Conservation (phyloP, 2,888 invertebrate species). For the Chironomus tentans region DNA sequence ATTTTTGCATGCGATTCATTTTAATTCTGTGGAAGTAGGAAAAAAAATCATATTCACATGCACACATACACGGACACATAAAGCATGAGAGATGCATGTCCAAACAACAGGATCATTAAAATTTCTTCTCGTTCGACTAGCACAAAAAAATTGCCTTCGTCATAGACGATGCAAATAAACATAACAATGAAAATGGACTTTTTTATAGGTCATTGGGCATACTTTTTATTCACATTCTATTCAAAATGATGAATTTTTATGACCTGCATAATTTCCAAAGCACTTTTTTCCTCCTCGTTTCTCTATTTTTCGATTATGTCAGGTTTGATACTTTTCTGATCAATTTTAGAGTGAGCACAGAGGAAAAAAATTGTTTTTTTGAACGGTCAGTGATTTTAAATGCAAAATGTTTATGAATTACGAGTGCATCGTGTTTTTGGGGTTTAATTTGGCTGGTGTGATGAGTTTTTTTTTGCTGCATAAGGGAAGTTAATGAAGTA, state of each 20-base stretch:
- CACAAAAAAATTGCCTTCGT: background rate
- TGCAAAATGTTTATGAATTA: no score
- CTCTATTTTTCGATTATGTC: background rate
- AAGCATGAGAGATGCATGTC: background rate
- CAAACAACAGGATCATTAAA: background rate
- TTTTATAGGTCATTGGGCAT: slow-evolving; percentile 21
- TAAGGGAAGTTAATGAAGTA: no score
- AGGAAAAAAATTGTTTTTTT: no score
- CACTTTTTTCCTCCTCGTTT: background rate
- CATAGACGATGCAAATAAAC: slow-evolving; percentile 17
- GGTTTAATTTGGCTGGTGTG: background rate
- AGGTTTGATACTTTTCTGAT: no score
- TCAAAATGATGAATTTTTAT: slow-evolving; percentile 1
- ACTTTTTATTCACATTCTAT: slow-evolving; percentile 1
- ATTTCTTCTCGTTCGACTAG: background rate
- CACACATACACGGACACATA: background rate
- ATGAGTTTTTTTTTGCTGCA: no score
- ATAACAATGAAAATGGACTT: slow-evolving; percentile 26
- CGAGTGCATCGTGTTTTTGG: background rate
- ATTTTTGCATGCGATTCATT: background rate
- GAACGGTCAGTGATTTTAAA: no score
- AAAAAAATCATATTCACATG: no score
- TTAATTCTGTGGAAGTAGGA: background rate
- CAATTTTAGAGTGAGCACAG: no score
- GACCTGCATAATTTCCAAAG: background rate